Conservation (phyloP, 2,797 vertebrate genomes). For the Anabas testudineus region DNA sequence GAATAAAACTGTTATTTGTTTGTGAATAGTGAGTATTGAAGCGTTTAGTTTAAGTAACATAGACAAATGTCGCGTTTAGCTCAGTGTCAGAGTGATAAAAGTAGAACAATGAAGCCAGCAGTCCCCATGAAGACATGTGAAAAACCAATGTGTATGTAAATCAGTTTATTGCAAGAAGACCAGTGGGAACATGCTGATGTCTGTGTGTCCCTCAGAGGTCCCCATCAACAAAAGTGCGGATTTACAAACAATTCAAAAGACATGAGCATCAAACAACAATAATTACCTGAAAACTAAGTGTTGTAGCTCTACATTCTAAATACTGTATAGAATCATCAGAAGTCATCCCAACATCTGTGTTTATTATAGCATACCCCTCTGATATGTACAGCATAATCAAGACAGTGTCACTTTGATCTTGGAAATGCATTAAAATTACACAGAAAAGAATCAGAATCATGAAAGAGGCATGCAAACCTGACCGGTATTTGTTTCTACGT, state of each 20-base stretch:
- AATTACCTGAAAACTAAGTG: slow-evolving; percentile 68
- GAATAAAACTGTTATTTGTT: too few relatives aligned
- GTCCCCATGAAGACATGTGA: slow-evolving; percentile 14
- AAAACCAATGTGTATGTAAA: slow-evolving; percentile 65
- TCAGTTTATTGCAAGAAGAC: slow-evolving; percentile 81
- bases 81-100: too few relatives aligned
- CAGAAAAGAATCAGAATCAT: slow-evolving; percentile 70
- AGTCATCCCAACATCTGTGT: slow-evolving; percentile 54
- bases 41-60: too few relatives aligned
- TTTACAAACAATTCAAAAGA: slow-evolving; percentile 77
- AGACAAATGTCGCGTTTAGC: too few relatives aligned
- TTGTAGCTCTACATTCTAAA: slow-evolving; percentile 72
- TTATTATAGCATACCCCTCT: slow-evolving; percentile 62
- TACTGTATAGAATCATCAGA: slow-evolving; percentile 61
- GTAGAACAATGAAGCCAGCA: too few relatives aligned
- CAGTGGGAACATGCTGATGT: slow-evolving; percentile 51
- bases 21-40: too few relatives aligned
- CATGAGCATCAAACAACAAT: slow-evolving; percentile 70
- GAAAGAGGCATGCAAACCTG: slow-evolving; percentile 77
- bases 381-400: slow-evolving; percentile 75
- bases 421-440: slow-evolving; percentile 72
- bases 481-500: slow-evolving; percentile 52
- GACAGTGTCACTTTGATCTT: slow-evolving; percentile 64
- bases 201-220: slow-evolving; percentile 61
- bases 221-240: slow-evolving; percentile 69